A percentile compares a stretch with the other conserved stretches of the same genome.
Evolutionary conservation across 1,140 invertebrate species (phyloP).

Genomic region (Penaeus japonicus): DNA sequence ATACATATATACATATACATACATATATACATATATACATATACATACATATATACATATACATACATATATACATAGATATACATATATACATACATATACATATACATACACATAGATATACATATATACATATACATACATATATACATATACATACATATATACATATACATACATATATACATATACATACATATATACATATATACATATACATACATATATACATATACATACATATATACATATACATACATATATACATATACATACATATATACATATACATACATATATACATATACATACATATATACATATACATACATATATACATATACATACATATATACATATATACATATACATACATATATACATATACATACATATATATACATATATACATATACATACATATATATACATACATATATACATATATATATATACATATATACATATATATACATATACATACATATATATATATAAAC

Average conservation of each 20-base stretch:
- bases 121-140: not conserved
- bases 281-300: not conserved
- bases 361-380: not conserved
- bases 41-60: not conserved
- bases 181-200: slow-evolving; percentile 1
- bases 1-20: not conserved
- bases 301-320: slow-evolving; percentile 3
- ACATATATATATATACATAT: not conserved
- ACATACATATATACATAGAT: not conserved
- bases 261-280: not conserved
- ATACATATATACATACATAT: not conserved
- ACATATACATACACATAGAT: not conserved
- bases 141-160: not conserved
- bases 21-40: not conserved
- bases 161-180: not conserved
- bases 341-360: not conserved
- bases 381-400: not conserved
- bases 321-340: not conserved
- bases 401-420: not conserved
- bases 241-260: not conserved
- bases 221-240: not conserved
- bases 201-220: slow-evolving; percentile 23
- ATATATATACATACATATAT: not conserved
- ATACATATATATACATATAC: not conserved
- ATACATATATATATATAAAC: not conserved